Percentiles rank a stretch among this genome's conserved stretches.
These are phyloP conservation scores for Drosophila picticornis DNA, from an alignment of 2,888 invertebrate genomes.

Conservation along the genomic window DNA sequence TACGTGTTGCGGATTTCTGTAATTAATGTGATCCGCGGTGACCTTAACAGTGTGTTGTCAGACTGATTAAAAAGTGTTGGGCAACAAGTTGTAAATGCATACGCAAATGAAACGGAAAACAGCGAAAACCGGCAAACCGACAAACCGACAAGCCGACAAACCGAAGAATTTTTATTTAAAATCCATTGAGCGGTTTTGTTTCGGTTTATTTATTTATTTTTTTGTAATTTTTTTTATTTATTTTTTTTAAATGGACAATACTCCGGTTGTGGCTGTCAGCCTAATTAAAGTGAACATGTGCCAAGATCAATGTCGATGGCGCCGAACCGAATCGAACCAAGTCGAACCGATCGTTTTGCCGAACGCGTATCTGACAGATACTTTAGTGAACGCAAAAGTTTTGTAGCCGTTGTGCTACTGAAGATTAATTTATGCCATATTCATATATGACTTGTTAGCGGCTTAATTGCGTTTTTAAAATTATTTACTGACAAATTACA, in stretches of 20 bases:
- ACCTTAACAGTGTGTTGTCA: constrained; percentile 77
- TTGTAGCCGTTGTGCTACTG: constrained; percentile 55
- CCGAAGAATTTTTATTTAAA: constrained; percentile 24
- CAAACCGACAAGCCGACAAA: not conserved
- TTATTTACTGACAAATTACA: constrained; percentile 67
- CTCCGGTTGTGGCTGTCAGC: constrained; percentile 50
- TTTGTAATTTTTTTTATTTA: constrained; percentile 60
- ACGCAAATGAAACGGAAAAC: constrained; percentile 62
- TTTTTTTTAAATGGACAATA: constrained; percentile 66
- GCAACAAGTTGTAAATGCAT: constrained; percentile 73
- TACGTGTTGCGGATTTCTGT: constrained; percentile 69
- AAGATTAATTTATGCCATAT: constrained; percentile 71
- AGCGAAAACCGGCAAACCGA: constrained; percentile 8
- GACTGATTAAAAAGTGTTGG: constrained; percentile 78
- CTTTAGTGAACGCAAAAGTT: constrained; percentile 48
- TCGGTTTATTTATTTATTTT: constrained; percentile 17
- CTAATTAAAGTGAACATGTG: constrained; percentile 81
- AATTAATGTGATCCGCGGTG: constrained; percentile 75
- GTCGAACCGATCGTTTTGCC: not conserved
- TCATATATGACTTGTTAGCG: constrained; percentile 55
- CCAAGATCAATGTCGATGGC: constrained; percentile 80
- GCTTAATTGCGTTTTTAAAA: constrained; percentile 66
- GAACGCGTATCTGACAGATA: constrained; percentile 57
- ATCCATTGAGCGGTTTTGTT: constrained; percentile 37
- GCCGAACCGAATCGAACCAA: constrained; percentile 43